A percentile compares a stretch with the other conserved stretches of the same genome.
These are phyloP conservation scores for Gryllus bimaculatus DNA, from an alignment of 1,140 invertebrate species.

Conservation along the genomic window DNA sequence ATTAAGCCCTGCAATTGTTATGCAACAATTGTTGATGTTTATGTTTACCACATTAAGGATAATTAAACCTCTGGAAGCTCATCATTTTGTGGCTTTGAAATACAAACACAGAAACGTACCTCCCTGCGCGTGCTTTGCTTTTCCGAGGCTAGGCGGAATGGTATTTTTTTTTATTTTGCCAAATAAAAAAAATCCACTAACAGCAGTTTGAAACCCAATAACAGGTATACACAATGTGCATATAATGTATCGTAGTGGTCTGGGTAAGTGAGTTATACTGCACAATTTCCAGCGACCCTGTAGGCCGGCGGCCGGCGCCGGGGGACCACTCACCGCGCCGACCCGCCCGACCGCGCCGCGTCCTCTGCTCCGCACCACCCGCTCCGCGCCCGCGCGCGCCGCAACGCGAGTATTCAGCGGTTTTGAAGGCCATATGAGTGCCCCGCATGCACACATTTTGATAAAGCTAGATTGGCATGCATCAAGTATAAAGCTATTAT, in stretches of 20 bases:
- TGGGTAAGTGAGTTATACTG: conserved; percentile 4
- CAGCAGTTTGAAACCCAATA: conserved; percentile 4
- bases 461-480: conserved; percentile 22
- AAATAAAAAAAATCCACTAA: not conserved
- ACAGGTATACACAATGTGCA: conserved; percentile 4
- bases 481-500: conserved; percentile 21
- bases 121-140: not conserved
- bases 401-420: not conserved
- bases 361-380: too few species aligned
- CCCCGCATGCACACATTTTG: conserved; percentile 20
- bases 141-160: not conserved
- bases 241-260: conserved; percentile 1
- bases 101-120: not conserved
- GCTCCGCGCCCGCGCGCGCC: too few species aligned
- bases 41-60: conserved; percentile 5
- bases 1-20: conserved; percentile 1
- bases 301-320: not conserved
- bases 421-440: not conserved
- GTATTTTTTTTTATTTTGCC: not conserved
- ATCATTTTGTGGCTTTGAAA: not conserved
- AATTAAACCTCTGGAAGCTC: conserved; percentile 1
- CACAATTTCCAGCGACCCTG: not conserved
- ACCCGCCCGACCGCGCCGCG: too few species aligned
- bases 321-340: too few species aligned
- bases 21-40: conserved; percentile 5